These are phyloP conservation scores for Heteromurus nitidus DNA, from an alignment of 2,888 invertebrate genomes.

Conservation along the genomic window DNA sequence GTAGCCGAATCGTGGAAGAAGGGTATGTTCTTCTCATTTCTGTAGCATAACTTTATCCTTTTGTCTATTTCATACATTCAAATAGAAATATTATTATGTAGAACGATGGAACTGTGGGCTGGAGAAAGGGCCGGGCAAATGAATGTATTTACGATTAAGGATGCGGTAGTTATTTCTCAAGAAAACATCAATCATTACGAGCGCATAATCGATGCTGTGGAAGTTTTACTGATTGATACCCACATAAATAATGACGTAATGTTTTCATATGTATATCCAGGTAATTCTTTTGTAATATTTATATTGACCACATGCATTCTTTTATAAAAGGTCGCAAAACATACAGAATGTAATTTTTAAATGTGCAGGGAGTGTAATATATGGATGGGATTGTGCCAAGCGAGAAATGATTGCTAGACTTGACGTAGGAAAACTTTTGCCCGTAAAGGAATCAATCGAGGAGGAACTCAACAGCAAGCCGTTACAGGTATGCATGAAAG, in stretches of 20 bases:
- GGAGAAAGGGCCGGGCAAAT: conserved; percentile 89
- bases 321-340: no score
- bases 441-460: conserved; percentile 95
- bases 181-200: conserved; percentile 82
- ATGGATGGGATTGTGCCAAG: conserved; percentile 87
- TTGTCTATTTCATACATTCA: no score
- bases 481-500: conserved; percentile 81
- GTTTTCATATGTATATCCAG: conserved; percentile 90
- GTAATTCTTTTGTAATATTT: no score
- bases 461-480: conserved; percentile 87
- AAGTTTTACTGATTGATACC: conserved; percentile 81
- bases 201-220: conserved; percentile 79
- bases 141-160: conserved; percentile 85
- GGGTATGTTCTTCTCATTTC: conserved; percentile 63
- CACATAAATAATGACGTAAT: conserved; percentile 76
- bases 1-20: conserved; percentile 58
- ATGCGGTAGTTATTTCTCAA: conserved; percentile 84
- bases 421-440: conserved; percentile 93
- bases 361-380: conserved; percentile 86
- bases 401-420: conserved; percentile 85
- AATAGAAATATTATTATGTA: no score
- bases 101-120: conserved; percentile 87
- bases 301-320: no score
- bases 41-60: no score
- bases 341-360: conserved; percentile 5